Evolutionary conservation across 92 coral and sea anemone genomes (phyloP), one percentile per base, ranked within the genome.

Genomic region (Paragorgia papillata): DNA sequence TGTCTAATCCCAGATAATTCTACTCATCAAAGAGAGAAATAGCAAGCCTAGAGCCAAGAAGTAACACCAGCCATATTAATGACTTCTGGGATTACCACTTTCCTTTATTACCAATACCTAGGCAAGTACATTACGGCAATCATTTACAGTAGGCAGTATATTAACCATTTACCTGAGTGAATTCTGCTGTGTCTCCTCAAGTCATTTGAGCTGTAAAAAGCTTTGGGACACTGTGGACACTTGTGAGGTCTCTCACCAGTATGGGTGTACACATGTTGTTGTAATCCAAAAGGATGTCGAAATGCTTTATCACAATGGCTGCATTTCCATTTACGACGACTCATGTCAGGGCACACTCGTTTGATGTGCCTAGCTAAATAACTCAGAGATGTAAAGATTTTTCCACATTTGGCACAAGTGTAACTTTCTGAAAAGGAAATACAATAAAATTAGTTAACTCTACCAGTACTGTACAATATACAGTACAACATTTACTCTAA

Each of bases 241-340:
- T 95, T 88, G 66, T 95, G 99, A 0, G 99, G 99, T 27, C 99
- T 86, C 73, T 95, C 99, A 22, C 99, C 99, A 5, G 99, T 95
- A 51, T 95, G 99, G 4, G 99, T 95, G 86, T 91, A 95, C 9
- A 95, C 89, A 40, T 95, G 99, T 57, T 95, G 99, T 59, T 95
- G 99, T 17, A 95, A 85, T 61, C 99, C 99, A 85, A 95, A 95
- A 4, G 99, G 99, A 62, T 95, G 99, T 24, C 99, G 83, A 74
- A 95, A 95, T 20, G 99, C 99, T 34, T 95, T 95, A 66, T 95
- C 99, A 46, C 99, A 95, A 75, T 85, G 87, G 43, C 68, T 87
- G 55, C 99, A 95, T 73, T 89, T 95, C 99, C 99, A 95, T 50
- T 95, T 95, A 10, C 99, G 91, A 50, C 91, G 92, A 51, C 92